Conservation (phyloP, 2,113 vertebrate genomes). For the Vicugna pacos region DNA sequence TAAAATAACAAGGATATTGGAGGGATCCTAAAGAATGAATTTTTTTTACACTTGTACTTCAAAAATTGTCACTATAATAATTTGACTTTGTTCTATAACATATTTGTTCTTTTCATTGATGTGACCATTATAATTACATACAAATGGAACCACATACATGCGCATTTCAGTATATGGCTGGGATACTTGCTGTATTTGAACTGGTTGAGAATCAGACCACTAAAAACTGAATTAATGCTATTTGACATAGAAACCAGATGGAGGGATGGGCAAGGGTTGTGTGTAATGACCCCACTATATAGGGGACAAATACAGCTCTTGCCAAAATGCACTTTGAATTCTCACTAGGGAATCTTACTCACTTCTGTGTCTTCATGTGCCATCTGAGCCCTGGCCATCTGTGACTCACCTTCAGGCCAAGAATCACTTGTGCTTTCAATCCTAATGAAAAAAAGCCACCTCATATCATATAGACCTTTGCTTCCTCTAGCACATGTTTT, state of each 20-base stretch:
- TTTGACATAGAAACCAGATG: conserved; percentile 80
- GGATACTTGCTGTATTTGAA: conserved; percentile 37
- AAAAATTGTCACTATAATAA: neutral
- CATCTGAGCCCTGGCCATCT: conserved; percentile 79
- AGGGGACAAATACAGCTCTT: conserved; percentile 57
- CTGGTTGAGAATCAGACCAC: conserved; percentile 27
- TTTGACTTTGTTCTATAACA: neutral
- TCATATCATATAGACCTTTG: conserved; percentile 23
- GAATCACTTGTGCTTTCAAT: conserved; percentile 60
- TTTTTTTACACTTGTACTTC: conserved; percentile 42
- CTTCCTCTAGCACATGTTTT: neutral
- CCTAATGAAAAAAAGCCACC: neutral
- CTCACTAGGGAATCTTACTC: conserved; percentile 71
- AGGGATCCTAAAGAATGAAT: neutral
- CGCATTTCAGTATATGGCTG: neutral
- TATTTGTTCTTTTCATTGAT: conserved; percentile 5
- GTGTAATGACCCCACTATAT: conserved; percentile 74
- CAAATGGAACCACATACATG: neutral
- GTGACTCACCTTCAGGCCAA: conserved; percentile 75
- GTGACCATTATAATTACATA: neutral
- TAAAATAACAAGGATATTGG: conserved; percentile 39
- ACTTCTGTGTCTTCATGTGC: conserved; percentile 65
- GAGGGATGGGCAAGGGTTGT: conserved; percentile 54
- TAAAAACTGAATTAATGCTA: conserved; percentile 71
- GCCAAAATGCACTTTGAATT: conserved; percentile 68